Percentiles rank a stretch among this genome's conserved stretches.
Evolutionary conservation across 2,888 invertebrate species (phyloP).

Genomic region (Geotrupes spiniger): DNA sequence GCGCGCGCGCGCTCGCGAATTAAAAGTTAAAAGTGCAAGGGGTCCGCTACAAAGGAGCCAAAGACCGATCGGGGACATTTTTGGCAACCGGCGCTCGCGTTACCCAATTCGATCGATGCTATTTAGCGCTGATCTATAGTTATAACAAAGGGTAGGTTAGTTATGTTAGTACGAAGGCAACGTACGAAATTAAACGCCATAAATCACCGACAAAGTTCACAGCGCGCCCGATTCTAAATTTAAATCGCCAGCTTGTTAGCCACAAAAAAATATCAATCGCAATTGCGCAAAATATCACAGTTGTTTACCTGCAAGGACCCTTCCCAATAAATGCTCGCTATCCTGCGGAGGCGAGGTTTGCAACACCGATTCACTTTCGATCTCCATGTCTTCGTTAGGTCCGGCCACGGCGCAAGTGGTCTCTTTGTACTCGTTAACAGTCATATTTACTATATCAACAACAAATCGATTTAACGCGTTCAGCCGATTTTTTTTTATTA

Average conservation of each 20-base stretch:
- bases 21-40: constrained; percentile 4
- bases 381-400: constrained; percentile 44
- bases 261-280: neutral
- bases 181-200: constrained; percentile 1
- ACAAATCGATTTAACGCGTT: neutral
- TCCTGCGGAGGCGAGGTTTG: constrained; percentile 22
- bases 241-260: neutral
- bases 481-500: neutral
- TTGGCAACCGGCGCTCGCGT: constrained; percentile 5
- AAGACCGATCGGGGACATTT: neutral
- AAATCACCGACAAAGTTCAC: neutral
- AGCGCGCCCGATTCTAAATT: too few species aligned
- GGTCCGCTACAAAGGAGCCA: neutral
- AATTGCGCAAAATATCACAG: constrained; percentile 1
- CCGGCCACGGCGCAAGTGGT: constrained; percentile 51
- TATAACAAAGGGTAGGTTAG: constrained; percentile 20
- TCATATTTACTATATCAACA: constrained; percentile 50
- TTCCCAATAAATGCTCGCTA: constrained; percentile 57
- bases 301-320: constrained; percentile 57
- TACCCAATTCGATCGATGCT: constrained; percentile 9
- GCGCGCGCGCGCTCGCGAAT: neutral
- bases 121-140: constrained; percentile 15
- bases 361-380: constrained; percentile 34
- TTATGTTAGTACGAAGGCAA: constrained; percentile 7
- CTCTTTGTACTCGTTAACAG: constrained; percentile 57